Evolutionary conservation across 2,113 vertebrate species (phyloP).

Genomic region (Dasyurus viverrinus): DNA sequence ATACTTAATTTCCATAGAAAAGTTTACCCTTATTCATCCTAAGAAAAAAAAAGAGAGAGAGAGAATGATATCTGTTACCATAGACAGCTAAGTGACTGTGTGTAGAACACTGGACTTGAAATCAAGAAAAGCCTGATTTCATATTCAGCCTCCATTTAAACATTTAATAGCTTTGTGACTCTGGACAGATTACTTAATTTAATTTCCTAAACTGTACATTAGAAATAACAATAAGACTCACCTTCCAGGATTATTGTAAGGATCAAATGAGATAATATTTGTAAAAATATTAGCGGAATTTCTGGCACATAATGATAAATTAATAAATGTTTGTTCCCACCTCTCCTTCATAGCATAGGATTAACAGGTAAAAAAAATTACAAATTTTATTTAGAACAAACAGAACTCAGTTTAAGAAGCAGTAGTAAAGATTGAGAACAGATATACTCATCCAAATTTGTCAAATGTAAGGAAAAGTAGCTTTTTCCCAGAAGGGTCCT

Average conservation of each 20-base stretch:
- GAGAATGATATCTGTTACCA: neutral
- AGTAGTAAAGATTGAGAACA: too few species aligned
- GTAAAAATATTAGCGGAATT: neutral
- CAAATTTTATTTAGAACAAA: too few species aligned
- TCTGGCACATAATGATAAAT: neutral
- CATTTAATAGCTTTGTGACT: neutral
- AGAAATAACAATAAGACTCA: neutral
- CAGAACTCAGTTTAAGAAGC: too few species aligned
- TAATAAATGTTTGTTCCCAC: too few species aligned
- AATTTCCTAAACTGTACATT: neutral
- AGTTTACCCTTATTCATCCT: neutral
- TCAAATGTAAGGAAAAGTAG: too few species aligned
- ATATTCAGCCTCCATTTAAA: neutral
- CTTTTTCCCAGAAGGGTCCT: too few species aligned
- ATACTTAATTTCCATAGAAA: neutral
- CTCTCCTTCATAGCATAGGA: too few species aligned
- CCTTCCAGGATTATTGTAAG: neutral
- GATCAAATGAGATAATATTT: neutral
- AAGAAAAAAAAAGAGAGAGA: neutral
- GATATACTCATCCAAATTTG: too few species aligned
- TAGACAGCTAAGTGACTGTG: neutral
- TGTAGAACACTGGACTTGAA: neutral
- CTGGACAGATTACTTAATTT: neutral
- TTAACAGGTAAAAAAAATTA: too few species aligned
- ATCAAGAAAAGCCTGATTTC: neutral